Evolutionary conservation across 2,797 vertebrate genomes (phyloP).

Genomic region (Sandelia bainsii): DNA sequence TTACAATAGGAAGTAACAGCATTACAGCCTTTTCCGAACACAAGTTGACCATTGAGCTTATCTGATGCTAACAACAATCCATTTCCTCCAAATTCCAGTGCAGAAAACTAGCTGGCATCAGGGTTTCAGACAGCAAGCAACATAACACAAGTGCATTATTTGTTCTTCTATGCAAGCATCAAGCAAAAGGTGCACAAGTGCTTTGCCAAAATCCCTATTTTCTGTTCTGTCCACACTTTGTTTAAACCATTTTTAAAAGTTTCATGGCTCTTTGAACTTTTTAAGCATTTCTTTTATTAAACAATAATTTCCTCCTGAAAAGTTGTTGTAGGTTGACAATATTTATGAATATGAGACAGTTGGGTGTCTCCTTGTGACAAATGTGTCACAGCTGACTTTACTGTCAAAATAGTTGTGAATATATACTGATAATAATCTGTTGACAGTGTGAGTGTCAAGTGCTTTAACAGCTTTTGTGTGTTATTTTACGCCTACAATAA

Average conservation of each 20-base stretch:
- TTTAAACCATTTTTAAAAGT: not conserved
- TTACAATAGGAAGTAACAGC: conserved; percentile 35
- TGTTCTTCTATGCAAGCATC: no score
- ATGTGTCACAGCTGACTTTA: not conserved
- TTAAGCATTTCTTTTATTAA: no score
- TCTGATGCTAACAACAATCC: not conserved
- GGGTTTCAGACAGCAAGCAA: no score
- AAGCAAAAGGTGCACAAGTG: not conserved
- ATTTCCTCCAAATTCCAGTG: not conserved
- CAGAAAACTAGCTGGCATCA: no score
- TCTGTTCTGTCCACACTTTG: conserved; percentile 3
- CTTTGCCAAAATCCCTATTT: not conserved
- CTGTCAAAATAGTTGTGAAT: no score
- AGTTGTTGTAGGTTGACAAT: no score
- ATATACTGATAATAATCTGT: no score
- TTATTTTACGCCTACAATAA: conserved; percentile 1
- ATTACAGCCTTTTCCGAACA: conserved; percentile 20
- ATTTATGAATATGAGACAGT: not conserved
- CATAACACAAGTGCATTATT: no score
- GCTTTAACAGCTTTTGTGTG: not conserved
- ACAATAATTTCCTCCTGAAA: no score
- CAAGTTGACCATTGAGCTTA: not conserved
- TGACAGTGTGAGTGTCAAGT: no score
- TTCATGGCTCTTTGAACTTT: no score
- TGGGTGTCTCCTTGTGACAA: not conserved